These are phyloP conservation scores for Otocyon megalotis DNA, from an alignment of 2,113 vertebrate genomes.

Conservation along the genomic window DNA sequence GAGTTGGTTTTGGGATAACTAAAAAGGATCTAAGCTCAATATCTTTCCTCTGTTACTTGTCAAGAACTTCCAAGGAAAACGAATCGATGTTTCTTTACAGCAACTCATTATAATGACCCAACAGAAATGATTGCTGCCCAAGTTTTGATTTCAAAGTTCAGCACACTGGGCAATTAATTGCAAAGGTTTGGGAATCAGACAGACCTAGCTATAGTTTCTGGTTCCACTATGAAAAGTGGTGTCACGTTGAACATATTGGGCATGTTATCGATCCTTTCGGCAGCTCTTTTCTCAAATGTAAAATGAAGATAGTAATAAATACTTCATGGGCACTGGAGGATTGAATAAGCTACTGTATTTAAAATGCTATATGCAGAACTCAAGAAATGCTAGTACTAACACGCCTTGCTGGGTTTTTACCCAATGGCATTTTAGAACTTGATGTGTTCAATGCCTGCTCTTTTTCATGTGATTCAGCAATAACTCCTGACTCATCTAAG, in stretches of 20 bases:
- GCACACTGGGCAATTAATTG: neutral
- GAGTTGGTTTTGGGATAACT: neutral
- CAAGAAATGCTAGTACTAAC: neutral
- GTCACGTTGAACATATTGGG: too few species aligned
- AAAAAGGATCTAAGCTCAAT: neutral
- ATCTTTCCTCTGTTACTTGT: conserved; percentile 27
- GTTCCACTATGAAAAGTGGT: neutral
- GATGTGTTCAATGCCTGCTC: neutral
- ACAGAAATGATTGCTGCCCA: neutral
- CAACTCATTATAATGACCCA: neutral
- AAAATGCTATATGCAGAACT: neutral
- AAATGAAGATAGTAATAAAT: neutral
- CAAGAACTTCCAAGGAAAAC: conserved; percentile 2
- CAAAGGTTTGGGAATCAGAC: neutral
- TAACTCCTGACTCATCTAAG: neutral
- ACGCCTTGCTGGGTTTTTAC: neutral
- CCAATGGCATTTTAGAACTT: neutral
- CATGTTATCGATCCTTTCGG: neutral
- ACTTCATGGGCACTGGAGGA: neutral
- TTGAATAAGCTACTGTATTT: neutral
- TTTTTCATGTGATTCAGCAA: neutral
- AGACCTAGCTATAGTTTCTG: neutral
- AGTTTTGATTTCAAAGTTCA: neutral
- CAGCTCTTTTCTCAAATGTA: neutral
- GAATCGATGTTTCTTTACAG: neutral